Evolutionary conservation across 30 jellyfish, hydroid and myxozoan species (phyloP).

Genomic region (Pseudorhiza aurosa): DNA sequence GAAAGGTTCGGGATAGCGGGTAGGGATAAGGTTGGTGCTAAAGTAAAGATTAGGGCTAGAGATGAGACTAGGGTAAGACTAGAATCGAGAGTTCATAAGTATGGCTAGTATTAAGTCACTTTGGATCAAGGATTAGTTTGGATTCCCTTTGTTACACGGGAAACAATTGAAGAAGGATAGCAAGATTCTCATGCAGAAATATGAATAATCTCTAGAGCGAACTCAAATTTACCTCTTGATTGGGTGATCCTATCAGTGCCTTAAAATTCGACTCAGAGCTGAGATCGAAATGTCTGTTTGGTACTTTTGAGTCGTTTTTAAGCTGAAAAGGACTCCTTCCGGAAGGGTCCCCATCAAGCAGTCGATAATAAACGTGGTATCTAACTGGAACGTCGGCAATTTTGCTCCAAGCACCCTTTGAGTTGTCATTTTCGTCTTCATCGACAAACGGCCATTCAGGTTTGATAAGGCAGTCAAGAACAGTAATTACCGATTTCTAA

Average conservation of each 20-base stretch:
- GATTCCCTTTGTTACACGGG: no score
- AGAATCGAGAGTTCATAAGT: no score
- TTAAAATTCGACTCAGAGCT: slow-evolving; percentile 66
- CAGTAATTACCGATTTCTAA: slow-evolving; percentile 92
- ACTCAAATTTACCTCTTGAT: slow-evolving; percentile 82
- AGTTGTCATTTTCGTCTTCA: slow-evolving; percentile 64
- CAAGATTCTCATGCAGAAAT: no score
- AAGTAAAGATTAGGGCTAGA: no score
- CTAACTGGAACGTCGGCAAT: slow-evolving; percentile 82
- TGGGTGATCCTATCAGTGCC: slow-evolving; percentile 56
- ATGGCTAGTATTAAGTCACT: no score
- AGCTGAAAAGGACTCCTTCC: slow-evolving; percentile 70
- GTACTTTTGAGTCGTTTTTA: background rate
- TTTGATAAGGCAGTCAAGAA: slow-evolving; percentile 73
- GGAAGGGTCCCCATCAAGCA: slow-evolving; percentile 83
- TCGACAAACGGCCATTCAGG: slow-evolving; percentile 93
- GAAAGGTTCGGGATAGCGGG: no score
- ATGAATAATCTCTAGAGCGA: no score
- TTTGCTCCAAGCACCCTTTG: slow-evolving; percentile 62
- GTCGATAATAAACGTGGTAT: slow-evolving; percentile 79
- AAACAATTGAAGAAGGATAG: no score
- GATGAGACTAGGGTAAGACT: no score
- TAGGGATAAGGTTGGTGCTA: no score
- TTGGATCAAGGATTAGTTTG: no score
- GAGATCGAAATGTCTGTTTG: slow-evolving; percentile 38